These are phyloP conservation scores for Daboia siamensis DNA, from an alignment of 2,113 vertebrate genomes.

Conservation along the genomic window DNA sequence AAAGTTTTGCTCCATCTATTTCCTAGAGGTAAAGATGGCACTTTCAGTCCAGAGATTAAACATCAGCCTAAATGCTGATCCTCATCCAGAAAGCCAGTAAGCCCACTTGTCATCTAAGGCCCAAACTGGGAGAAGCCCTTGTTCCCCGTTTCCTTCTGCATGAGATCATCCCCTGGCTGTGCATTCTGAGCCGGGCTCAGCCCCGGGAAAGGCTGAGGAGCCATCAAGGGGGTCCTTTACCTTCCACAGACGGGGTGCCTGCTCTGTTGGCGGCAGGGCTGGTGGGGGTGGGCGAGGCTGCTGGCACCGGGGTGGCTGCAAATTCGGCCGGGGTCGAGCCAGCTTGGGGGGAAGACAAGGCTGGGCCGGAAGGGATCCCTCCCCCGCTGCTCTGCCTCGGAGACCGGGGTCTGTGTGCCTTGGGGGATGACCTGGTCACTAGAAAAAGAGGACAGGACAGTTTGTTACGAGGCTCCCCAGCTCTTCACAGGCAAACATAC, in stretches of 20 bases:
- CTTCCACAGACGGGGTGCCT: conserved; percentile 83
- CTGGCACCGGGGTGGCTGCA: conserved; percentile 76
- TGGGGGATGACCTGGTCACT: conserved; percentile 76
- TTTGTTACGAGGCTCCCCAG: conserved; percentile 5
- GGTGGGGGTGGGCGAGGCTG: conserved; percentile 87
- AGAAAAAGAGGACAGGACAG: conserved; percentile 56
- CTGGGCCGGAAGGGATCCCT: conserved; percentile 75
- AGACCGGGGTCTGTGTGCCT: conserved; percentile 93
- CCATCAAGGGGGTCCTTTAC: conserved; percentile 55
- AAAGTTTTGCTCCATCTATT: too few relatives aligned
- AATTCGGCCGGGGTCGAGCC: conserved; percentile 83
- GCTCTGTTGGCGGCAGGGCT: conserved; percentile 87
- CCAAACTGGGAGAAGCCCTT: neutral
- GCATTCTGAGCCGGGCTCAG: neutral
- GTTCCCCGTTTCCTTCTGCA: neutral
- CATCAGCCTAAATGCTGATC: neutral
- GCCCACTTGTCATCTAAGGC: neutral
- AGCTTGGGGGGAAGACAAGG: conserved; percentile 83
- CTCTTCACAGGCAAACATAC: conserved; percentile 14
- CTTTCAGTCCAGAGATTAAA: neutral
- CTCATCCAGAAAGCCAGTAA: neutral
- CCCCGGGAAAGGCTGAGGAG: accelerated
- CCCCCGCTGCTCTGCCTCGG: conserved; percentile 88
- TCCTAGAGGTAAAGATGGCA: neutral
- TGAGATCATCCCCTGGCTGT: accelerated